A percentile compares a stretch with the other conserved stretches of the same genome.
phyloP scores from a whole-genome alignment of 2,797 vertebrate genomes.

The Anguilla marmorata region DNA sequence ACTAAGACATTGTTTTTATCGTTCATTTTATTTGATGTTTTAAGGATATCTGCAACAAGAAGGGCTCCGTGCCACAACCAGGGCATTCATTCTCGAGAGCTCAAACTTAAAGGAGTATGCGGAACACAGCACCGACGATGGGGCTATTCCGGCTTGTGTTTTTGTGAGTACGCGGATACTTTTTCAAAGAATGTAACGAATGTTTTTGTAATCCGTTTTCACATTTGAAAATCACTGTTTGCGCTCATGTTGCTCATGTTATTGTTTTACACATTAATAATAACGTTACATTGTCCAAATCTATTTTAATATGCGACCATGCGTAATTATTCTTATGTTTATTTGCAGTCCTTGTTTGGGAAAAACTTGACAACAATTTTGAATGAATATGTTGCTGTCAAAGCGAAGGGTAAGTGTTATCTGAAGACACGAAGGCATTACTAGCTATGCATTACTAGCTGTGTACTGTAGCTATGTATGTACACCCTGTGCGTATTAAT shows the following conservation, averaged over 20 bases:
- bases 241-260: not conserved
- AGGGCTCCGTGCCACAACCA: slow-evolving; percentile 84
- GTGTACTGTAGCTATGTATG: not conserved
- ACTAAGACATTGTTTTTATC: not conserved
- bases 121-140: slow-evolving; percentile 90
- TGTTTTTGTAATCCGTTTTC: not conserved
- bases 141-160: slow-evolving; percentile 90
- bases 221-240: not conserved
- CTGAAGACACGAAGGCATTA: not conserved
- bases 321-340: slow-evolving; percentile 19
- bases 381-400: slow-evolving; percentile 92
- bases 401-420: slow-evolving; percentile 86
- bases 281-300: not conserved
- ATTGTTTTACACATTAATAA: not conserved
- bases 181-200: not conserved
- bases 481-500: not conserved
- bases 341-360: slow-evolving; percentile 90
- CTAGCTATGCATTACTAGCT: not conserved
- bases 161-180: slow-evolving; percentile 77
- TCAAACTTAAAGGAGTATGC: slow-evolving; percentile 95
- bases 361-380: slow-evolving; percentile 93
- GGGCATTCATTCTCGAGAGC: slow-evolving; percentile 89
- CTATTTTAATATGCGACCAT: not conserved
- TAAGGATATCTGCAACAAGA: slow-evolving; percentile 96
- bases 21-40: slow-evolving; percentile 35